These are phyloP conservation scores for Centropus unirufus DNA, from an alignment of 2,113 vertebrate species.

Conservation along the genomic window DNA sequence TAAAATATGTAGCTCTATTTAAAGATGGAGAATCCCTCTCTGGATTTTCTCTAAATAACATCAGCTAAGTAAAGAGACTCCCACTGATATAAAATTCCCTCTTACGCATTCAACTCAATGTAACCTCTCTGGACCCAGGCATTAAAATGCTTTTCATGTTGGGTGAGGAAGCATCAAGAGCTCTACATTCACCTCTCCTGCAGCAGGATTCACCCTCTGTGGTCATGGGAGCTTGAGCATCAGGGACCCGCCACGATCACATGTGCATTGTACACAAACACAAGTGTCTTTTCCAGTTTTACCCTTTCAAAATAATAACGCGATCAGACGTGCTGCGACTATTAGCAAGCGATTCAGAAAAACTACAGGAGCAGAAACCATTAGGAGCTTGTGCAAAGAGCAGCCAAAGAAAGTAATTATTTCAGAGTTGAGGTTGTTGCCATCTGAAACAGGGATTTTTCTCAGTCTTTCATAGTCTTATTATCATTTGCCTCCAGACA, in stretches of 20 bases:
- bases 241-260: fast-evolving
- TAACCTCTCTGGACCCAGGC: neutral
- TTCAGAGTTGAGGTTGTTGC: neutral
- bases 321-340: fast-evolving
- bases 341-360: neutral
- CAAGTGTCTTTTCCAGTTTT: neutral
- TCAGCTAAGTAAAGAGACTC: neutral
- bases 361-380: neutral
- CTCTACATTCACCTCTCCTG: neutral
- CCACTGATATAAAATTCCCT: neutral
- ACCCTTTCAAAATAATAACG: neutral
- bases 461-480: neutral
- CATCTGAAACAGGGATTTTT: neutral
- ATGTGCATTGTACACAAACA: fast-evolving
- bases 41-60: neutral
- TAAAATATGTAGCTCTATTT: neutral
- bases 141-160: fast-evolving
- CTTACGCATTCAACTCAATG: neutral
- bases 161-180: neutral
- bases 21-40: neutral
- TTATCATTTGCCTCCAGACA: neutral
- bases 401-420: neutral
- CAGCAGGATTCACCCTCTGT: fast-evolving
- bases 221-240: fast-evolving
- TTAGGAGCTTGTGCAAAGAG: neutral